Percentiles rank a stretch among this genome's conserved stretches.
Conservation (phyloP, 2,888 invertebrate genomes). For the Caenorhabditis auriculariae region DNA sequence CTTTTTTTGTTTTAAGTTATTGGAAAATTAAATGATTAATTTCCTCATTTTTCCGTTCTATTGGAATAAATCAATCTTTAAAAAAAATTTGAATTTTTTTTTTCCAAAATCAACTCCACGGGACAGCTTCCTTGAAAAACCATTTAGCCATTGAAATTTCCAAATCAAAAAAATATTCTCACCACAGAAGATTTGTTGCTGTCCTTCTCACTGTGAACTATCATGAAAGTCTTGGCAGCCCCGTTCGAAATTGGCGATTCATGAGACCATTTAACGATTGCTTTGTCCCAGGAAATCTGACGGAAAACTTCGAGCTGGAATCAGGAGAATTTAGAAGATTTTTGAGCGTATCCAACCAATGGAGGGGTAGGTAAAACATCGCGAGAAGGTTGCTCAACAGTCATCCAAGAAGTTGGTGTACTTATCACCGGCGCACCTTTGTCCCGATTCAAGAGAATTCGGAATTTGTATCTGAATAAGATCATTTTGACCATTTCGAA, state of each 20-base stretch:
- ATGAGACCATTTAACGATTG: conserved; percentile 43
- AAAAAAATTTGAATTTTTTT: no score
- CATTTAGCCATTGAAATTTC: no score
- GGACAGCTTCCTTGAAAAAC: no score
- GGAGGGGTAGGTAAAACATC: conserved; percentile 32
- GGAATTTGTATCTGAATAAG: conserved; percentile 35
- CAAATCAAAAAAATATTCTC: conserved; percentile 14
- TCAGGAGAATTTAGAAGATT: not conserved
- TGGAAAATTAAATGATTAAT: no score
- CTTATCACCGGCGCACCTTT: conserved; percentile 23
- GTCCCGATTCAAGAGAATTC: conserved; percentile 31
- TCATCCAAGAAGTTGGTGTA: conserved; percentile 33
- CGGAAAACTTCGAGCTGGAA: conserved; percentile 36
- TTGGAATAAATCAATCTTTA: no score
- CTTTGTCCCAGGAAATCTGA: conserved; percentile 25
- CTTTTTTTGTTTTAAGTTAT: no score
- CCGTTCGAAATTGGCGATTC: conserved; percentile 25
- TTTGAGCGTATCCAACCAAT: conserved; percentile 10
- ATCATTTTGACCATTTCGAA: conserved; percentile 5
- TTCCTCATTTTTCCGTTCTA: no score
- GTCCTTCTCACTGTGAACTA: conserved; percentile 25
- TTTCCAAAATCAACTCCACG: no score
- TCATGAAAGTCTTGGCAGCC: conserved; percentile 31
- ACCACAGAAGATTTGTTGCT: conserved; percentile 30
- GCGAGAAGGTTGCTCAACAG: conserved; percentile 20